A percentile compares a stretch with the other conserved stretches of the same genome.
phyloP scores from a whole-genome alignment of 35 echinoderm and acorn worm genomes.

The Amphiura filiformis region DNA sequence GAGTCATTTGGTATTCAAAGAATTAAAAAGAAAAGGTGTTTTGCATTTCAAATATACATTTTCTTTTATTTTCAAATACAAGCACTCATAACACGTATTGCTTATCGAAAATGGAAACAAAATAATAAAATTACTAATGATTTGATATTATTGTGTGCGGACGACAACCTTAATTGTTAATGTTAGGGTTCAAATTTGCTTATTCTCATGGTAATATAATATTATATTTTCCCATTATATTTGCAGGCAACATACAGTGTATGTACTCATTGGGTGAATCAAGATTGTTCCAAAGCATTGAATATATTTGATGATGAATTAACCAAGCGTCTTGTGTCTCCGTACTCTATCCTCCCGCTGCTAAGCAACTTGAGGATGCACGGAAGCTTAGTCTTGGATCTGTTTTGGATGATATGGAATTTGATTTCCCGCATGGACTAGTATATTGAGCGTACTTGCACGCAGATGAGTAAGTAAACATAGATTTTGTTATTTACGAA shows the following conservation, averaged over 20 bases:
- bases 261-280: slow-evolving; percentile 84
- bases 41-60: too few species aligned
- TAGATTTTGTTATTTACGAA: too few species aligned
- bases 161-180: too few species aligned
- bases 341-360: slow-evolving; percentile 74
- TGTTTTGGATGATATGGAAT: slow-evolving; percentile 24
- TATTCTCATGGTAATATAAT: too few species aligned
- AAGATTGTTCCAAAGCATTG: slow-evolving; percentile 53
- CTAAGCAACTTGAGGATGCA: slow-evolving; percentile 49
- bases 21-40: too few species aligned
- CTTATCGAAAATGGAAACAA: too few species aligned
- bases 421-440: slow-evolving; percentile 82
- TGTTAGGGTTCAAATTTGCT: too few species aligned
- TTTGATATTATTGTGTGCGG: too few species aligned
- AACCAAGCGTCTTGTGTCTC: slow-evolving; percentile 61
- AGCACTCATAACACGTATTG: too few species aligned
- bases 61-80: too few species aligned
- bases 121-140: too few species aligned
- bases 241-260: slow-evolving; percentile 78
- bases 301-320: slow-evolving; percentile 80
- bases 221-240: background rate
- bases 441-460: slow-evolving; percentile 75
- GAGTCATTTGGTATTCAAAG: too few species aligned
- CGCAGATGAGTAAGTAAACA: slow-evolving; percentile 78
- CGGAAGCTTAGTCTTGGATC: slow-evolving; percentile 39